Percentiles rank a stretch among this genome's conserved stretches.
Conservation (phyloP, 2,888 invertebrate genomes). For the Drosophila mulleri region DNA sequence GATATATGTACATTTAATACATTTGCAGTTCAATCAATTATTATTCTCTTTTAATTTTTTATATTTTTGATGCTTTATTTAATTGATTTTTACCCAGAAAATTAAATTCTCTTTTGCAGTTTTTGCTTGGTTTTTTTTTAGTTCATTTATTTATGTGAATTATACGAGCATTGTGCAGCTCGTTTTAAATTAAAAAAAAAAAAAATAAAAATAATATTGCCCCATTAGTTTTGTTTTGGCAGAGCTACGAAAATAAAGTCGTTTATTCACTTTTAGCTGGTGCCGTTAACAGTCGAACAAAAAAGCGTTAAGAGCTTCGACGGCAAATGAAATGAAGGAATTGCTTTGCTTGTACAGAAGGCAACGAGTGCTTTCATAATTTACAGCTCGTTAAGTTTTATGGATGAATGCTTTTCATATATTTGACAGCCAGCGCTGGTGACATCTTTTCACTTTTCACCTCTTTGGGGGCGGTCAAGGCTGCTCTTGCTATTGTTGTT, state of each 20-base stretch:
- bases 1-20: neutral
- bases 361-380: slow-evolving; percentile 62
- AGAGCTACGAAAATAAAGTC: slow-evolving; percentile 15
- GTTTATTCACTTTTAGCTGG: slow-evolving; percentile 22
- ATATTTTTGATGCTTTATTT: too few species aligned
- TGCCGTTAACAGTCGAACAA: slow-evolving; percentile 2
- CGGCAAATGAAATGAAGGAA: slow-evolving; percentile 16
- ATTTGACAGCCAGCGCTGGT: slow-evolving; percentile 55
- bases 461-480: slow-evolving; percentile 65
- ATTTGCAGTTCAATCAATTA: neutral
- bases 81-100: neutral
- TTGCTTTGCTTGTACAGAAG: slow-evolving; percentile 24
- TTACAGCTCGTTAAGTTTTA: slow-evolving; percentile 79
- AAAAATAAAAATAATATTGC: neutral
- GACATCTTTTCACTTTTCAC: slow-evolving; percentile 79
- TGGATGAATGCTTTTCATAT: slow-evolving; percentile 60
- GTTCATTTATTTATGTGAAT: neutral
- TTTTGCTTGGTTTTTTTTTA: neutral
- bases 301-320: slow-evolving; percentile 19
- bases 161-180: neutral
- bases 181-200: neutral
- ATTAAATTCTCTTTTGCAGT: neutral
- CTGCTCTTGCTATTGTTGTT: slow-evolving; percentile 31
- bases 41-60: neutral
- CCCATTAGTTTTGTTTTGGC: slow-evolving; percentile 11